Conservation (phyloP, 2,888 invertebrate species). For the Lasioglossum lativentre region DNA sequence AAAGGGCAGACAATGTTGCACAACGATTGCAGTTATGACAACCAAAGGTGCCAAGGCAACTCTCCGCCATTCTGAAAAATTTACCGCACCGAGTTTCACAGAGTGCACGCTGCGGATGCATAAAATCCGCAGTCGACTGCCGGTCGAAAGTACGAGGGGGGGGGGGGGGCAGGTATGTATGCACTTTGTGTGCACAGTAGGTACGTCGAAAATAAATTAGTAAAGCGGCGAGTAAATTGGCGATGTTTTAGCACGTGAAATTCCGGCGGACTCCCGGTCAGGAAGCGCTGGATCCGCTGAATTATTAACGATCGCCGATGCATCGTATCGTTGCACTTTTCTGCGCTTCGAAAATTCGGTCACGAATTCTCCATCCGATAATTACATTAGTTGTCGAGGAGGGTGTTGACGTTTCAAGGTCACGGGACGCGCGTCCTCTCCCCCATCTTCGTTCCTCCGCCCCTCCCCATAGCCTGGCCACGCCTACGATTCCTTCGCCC, state of each 20-base stretch:
- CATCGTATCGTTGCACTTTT: not conserved
- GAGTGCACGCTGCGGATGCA: not conserved
- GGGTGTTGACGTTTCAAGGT: constrained; percentile 12
- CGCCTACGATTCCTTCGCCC: not conserved
- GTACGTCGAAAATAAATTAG: not conserved
- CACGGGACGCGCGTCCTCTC: not conserved
- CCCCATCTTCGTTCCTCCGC: not conserved
- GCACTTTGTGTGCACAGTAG: not conserved
- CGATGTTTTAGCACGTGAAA: constrained; percentile 3
- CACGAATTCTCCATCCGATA: constrained; percentile 7
- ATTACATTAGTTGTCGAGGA: not conserved
- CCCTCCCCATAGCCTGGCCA: not conserved
- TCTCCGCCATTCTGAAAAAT: not conserved
- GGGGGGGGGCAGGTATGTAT: not conserved
- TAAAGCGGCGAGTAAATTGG: not conserved
- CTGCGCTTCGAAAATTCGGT: constrained; percentile 5
- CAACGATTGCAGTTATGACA: not conserved
- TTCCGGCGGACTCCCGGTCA: not conserved
- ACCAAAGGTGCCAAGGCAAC: not conserved
- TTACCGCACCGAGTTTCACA: not conserved
- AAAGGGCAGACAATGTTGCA: not conserved
- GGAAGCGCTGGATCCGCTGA: not conserved
- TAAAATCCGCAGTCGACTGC: constrained; percentile 2
- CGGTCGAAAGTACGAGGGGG: not conserved
- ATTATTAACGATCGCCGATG: not conserved